phyloP scores from a whole-genome alignment of 1,140 invertebrate genomes.

The Hylyphantes graminicola region DNA sequence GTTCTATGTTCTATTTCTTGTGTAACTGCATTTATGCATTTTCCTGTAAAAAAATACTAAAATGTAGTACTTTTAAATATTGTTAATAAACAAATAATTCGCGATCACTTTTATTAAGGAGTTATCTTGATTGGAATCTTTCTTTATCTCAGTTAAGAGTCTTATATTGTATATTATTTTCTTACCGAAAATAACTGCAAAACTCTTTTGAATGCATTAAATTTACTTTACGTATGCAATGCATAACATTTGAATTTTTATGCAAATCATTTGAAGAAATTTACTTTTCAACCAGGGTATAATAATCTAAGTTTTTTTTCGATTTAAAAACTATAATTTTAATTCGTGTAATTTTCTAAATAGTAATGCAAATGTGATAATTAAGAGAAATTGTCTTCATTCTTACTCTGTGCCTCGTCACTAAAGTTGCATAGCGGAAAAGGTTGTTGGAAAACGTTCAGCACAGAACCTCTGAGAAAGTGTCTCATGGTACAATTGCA shows the following conservation, averaged over 20 bases:
- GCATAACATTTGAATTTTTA: no score
- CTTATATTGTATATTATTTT: no score
- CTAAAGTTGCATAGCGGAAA: constrained; percentile 22
- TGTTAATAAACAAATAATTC: no score
- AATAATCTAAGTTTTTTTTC: no score
- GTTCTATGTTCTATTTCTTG: constrained; percentile 15
- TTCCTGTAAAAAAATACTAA: background rate
- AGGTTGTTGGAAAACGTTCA: background rate
- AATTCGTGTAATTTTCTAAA: background rate
- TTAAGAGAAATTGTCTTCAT: background rate
- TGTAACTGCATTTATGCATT: background rate
- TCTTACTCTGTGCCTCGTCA: constrained; percentile 27
- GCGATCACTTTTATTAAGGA: no score
- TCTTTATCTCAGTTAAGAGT: no score
- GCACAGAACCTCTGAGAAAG: constrained; percentile 5
- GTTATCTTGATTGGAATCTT: no score
- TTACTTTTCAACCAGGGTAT: background rate
- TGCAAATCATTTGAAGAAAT: background rate
- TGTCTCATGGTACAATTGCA: constrained; percentile 51
- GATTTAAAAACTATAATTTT: background rate
- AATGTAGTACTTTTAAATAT: no score
- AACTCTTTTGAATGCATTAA: no score
- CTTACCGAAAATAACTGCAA: no score
- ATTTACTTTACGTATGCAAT: no score
- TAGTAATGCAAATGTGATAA: background rate